Conservation (phyloP, 1,140 invertebrate genomes). For the Popillia japonica region DNA sequence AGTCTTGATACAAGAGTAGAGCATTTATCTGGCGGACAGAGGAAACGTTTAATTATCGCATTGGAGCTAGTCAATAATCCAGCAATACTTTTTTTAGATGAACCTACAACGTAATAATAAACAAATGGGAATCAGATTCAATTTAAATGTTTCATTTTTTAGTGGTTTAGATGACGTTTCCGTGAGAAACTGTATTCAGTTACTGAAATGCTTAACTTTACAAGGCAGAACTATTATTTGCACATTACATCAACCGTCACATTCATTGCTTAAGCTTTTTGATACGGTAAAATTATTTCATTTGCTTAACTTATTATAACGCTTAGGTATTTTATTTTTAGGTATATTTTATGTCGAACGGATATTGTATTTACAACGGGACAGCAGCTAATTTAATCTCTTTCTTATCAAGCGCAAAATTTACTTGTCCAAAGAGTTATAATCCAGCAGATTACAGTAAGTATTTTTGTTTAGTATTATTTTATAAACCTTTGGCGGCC, state of each 20-base stretch:
- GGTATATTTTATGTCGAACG: constrained; percentile 73
- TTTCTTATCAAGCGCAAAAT: constrained; percentile 70
- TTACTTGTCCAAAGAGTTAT: constrained; percentile 80
- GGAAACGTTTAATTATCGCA: constrained; percentile 88
- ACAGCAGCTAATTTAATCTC: constrained; percentile 73
- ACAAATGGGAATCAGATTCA: neutral
- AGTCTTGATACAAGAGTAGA: constrained; percentile 66
- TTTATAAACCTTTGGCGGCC: neutral
- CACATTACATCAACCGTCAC: constrained; percentile 86
- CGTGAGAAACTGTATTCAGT: constrained; percentile 36
- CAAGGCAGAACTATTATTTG: constrained; percentile 74
- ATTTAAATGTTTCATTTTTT: neutral
- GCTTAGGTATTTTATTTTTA: constrained; percentile 50
- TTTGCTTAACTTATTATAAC: neutral
- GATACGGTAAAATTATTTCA: constrained; percentile 64
- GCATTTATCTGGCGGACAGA: constrained; percentile 82
- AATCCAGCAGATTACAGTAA: constrained; percentile 85
- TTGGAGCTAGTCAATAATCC: constrained; percentile 93
- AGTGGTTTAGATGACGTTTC: constrained; percentile 41
- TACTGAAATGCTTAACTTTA: constrained; percentile 28
- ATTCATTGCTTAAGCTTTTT: constrained; percentile 80
- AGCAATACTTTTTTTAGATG: constrained; percentile 81
- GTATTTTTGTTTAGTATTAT: constrained; percentile 47
- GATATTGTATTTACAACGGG: constrained; percentile 80
- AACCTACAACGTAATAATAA: constrained; percentile 75